Evolutionary conservation across 2,888 invertebrate genomes (phyloP).

Genomic region (Leptarthrus brevirostris): DNA sequence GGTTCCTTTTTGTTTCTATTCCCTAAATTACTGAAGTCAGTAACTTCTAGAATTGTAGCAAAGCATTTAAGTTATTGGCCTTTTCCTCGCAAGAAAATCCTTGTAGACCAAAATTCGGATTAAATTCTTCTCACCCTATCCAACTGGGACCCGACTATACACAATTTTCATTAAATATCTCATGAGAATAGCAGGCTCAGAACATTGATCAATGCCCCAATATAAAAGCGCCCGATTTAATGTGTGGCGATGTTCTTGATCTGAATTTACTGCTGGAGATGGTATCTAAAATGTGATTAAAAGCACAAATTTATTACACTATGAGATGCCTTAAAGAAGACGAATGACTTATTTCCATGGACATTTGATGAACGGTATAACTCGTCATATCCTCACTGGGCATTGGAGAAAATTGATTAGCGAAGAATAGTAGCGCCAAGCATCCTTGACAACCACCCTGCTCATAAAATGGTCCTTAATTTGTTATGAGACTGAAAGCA

Average conservation of each 20-base stretch:
- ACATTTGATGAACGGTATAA: slow-evolving; percentile 25
- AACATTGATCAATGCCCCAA: not conserved
- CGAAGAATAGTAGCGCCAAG: not conserved
- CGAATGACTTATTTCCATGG: slow-evolving; percentile 34
- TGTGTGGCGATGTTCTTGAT: slow-evolving; percentile 12
- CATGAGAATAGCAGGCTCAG: not conserved
- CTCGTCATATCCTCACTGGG: slow-evolving; percentile 25
- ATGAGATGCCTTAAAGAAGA: slow-evolving; percentile 29
- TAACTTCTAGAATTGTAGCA: no score
- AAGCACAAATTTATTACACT: slow-evolving; percentile 14
- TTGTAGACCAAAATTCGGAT: no score
- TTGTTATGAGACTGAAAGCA: not conserved
- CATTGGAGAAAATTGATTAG: slow-evolving; percentile 21
- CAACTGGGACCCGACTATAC: no score
- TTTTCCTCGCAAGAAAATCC: no score
- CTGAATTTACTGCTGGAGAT: slow-evolving; percentile 11
- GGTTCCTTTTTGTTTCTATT: no score
- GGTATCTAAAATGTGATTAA: slow-evolving; percentile 30
- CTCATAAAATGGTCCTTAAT: not conserved
- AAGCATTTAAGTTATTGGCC: no score
- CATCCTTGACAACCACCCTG: not conserved
- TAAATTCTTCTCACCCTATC: no score
- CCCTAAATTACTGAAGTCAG: no score
- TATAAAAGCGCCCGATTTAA: slow-evolving; percentile 5
- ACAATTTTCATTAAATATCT: no score